phyloP scores from a whole-genome alignment of 1,140 invertebrate species.

The Papilio glaucus region DNA sequence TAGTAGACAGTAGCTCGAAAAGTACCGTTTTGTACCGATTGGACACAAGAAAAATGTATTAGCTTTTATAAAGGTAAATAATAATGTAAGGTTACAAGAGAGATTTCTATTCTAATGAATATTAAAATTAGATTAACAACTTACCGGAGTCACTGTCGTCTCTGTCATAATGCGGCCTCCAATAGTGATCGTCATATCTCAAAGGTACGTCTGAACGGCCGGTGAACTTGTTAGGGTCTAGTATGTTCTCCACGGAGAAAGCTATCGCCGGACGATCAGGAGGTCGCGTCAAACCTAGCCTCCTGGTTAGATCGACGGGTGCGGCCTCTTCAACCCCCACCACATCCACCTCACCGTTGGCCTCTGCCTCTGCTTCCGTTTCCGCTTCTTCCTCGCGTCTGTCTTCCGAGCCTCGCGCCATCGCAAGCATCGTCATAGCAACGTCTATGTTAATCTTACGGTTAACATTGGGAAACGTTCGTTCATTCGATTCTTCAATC shows the following conservation, averaged over 20 bases:
- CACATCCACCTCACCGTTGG: slow-evolving; percentile 73
- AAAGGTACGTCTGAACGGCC: slow-evolving; percentile 82
- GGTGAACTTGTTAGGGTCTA: slow-evolving; percentile 95
- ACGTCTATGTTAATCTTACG: slow-evolving; percentile 48
- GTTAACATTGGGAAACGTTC: slow-evolving; percentile 40
- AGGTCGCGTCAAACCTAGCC: slow-evolving; percentile 69
- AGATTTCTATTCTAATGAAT: not conserved
- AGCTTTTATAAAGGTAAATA: too few relatives aligned
- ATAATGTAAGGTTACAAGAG: too few relatives aligned
- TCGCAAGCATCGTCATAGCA: slow-evolving; percentile 82
- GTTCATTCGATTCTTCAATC: slow-evolving; percentile 1
- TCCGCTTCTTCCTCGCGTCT: slow-evolving; percentile 64
- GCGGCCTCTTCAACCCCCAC: slow-evolving; percentile 78
- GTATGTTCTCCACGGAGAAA: slow-evolving; percentile 96
- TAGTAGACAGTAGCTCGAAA: too few relatives aligned
- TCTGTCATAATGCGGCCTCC: slow-evolving; percentile 85
- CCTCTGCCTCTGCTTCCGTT: slow-evolving; percentile 58
- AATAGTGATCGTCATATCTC: slow-evolving; percentile 81
- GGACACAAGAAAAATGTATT: too few relatives aligned
- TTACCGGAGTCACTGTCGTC: slow-evolving; percentile 85
- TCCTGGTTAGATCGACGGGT: slow-evolving; percentile 73
- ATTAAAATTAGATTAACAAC: too few relatives aligned
- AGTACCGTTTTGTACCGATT: too few relatives aligned
- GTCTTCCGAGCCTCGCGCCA: slow-evolving; percentile 76
- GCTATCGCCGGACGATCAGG: slow-evolving; percentile 84